Evolutionary conservation across 2,797 vertebrate genomes (phyloP).

Genomic region (Graptemys geographica): DNA sequence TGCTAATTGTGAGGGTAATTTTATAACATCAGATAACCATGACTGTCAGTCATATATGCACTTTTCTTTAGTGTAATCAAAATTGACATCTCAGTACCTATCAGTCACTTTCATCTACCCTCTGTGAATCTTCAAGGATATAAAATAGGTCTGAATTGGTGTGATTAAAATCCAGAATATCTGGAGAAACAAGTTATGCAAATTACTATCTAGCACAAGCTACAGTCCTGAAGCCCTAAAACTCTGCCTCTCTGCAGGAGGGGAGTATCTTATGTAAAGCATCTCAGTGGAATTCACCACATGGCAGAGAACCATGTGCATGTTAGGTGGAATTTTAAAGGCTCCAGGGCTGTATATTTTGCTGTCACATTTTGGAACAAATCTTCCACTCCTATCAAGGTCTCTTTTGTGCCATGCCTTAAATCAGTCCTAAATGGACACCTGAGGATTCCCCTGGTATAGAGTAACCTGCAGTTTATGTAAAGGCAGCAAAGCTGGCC

Average conservation of each 20-base stretch:
- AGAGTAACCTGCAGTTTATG: not conserved
- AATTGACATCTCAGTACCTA: not conserved
- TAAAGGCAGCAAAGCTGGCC: not conserved
- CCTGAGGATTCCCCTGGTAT: not conserved
- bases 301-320: rapidly evolving
- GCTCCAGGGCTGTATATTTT: not conserved
- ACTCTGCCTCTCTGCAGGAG: not conserved
- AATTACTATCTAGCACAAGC: not conserved
- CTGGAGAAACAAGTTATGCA: not conserved
- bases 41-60: not conserved
- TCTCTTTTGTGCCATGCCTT: not conserved
- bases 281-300: not conserved
- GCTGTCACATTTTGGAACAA: not conserved
- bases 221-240: not conserved
- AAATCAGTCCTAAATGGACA: not conserved
- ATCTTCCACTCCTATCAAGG: not conserved
- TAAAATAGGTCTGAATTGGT: not conserved
- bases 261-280: not conserved
- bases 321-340: no score
- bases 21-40: not conserved
- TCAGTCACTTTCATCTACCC: not conserved
- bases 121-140: not conserved
- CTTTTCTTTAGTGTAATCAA: not conserved
- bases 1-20: not conserved
- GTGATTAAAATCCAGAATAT: not conserved